Percentiles rank a stretch among this genome's conserved stretches.
Evolutionary conservation across 2,113 vertebrate genomes (phyloP).

Genomic region (Hippocampus zosterae): DNA sequence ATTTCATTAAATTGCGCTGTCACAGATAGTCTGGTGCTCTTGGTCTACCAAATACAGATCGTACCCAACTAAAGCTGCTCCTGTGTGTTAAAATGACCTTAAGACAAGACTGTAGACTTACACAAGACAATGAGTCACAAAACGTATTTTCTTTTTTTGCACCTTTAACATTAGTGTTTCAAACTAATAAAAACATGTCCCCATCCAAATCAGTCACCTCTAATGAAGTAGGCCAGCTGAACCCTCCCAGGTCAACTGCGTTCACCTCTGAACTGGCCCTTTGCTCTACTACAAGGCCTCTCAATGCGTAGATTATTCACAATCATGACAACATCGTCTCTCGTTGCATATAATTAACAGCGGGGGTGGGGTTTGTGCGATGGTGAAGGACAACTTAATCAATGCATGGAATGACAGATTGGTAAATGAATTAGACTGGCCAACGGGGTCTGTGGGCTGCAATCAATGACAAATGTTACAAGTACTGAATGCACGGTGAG

Average conservation of each 20-base stretch:
- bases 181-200: background rate
- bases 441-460: constrained; percentile 76
- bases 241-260: constrained; percentile 80
- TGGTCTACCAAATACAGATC: background rate
- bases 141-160: background rate
- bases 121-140: background rate
- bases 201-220: constrained; percentile 56
- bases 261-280: constrained; percentile 85
- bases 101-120: background rate
- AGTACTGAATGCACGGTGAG: background rate
- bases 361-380: constrained; percentile 55
- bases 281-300: constrained; percentile 85
- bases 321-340: constrained; percentile 99
- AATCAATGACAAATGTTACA: constrained; percentile 77
- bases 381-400: constrained; percentile 86
- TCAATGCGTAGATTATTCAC: constrained; percentile 91
- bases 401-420: constrained; percentile 95
- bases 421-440: constrained; percentile 98
- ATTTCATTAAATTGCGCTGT: too few relatives aligned
- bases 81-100: too few relatives aligned
- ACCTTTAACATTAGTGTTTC: background rate
- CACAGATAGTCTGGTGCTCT: background rate
- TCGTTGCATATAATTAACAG: constrained; percentile 95
- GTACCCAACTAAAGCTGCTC: background rate
- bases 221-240: constrained; percentile 82